Evolutionary conservation across 2,113 vertebrate genomes (phyloP).

Genomic region (Rhinolophus sinicus): DNA sequence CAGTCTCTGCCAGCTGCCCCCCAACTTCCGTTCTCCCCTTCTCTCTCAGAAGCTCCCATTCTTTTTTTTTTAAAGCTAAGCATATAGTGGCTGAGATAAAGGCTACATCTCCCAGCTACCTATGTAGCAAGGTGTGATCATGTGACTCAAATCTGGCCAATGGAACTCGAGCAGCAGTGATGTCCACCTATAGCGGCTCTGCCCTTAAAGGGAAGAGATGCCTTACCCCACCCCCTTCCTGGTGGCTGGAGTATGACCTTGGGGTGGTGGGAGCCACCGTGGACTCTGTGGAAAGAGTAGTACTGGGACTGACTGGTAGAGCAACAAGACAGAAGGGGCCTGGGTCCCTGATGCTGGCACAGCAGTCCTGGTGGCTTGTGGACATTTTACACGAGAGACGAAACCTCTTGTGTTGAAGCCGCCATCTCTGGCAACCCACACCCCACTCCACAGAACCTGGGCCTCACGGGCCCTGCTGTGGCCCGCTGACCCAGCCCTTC

Average conservation of each 20-base stretch:
- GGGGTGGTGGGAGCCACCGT: not conserved
- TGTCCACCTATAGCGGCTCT: not conserved
- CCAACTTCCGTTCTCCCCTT: accelerated
- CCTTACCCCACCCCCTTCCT: not conserved
- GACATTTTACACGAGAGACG: accelerated
- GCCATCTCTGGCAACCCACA: accelerated
- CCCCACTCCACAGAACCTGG: not conserved
- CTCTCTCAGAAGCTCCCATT: not conserved
- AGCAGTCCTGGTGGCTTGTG: accelerated
- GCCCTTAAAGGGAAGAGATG: not conserved
- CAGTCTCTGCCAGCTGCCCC: too few relatives aligned
- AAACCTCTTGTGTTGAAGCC: accelerated
- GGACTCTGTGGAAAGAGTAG: not conserved
- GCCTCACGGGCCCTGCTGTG: not conserved
- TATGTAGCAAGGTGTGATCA: not conserved
- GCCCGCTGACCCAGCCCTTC: not conserved
- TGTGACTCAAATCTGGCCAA: not conserved
- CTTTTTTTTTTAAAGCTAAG: not conserved
- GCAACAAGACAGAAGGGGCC: not conserved
- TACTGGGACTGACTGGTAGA: not conserved
- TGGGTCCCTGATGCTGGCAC: constrained; percentile 60
- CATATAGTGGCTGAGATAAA: not conserved
- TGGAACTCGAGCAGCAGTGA: not conserved
- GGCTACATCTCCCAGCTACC: not conserved
- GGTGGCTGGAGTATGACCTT: not conserved